Evolutionary conservation across 92 coral and sea anemone genomes (phyloP), one percentile per base, ranked within the genome.

Genomic region (Diadumene lineata): DNA sequence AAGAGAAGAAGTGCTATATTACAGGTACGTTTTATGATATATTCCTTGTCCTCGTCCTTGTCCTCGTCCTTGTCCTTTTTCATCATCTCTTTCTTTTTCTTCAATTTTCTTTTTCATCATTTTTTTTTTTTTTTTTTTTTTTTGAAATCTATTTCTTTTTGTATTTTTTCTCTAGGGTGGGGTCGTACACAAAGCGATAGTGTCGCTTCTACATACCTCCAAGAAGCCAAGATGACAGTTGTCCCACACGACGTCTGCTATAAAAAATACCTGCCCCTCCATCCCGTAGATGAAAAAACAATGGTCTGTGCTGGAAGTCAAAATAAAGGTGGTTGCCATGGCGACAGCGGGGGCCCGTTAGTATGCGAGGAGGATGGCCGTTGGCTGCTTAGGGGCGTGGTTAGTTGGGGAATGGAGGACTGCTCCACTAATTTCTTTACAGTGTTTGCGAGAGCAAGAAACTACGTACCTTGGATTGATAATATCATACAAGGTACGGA

Each of bases 331-430:
- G 93, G 93, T 29, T 88, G 93, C 78, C 71, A 84, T 65, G 98
- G 98, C 10, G 98, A 92, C 77, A 89, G 96, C 43, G 96, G 98
- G 1, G 96, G 98, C 16, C 98, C 98, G 25, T 86, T 89, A 51
- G 98, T 87, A 56, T 92, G 98, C 57, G 76, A 88, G 60, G 98
- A 92, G 58, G 71, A 73, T 28, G 88, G 94, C 6, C 75, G 85
- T 53, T 92, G 92, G 92, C 82, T 88, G 24, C 79, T 92, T 15
- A 79, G 94, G 26, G 98, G 98, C 0, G 92, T 86, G 0, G 94
- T 90, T 17, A 89, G 96, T 50, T 92, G 98, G 98, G 98, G 98
- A 13, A 84, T 82, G 66, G 50, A 57, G 24, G 75, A 83, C 62
- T 89, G 96, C 65, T 81, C 88, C 4, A 72, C 98, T 19, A 75